Evolutionary conservation across 2,113 vertebrate species (phyloP), one percentile per base, ranked within the genome.

Genomic region (Sphaerodactylus townsendi): DNA sequence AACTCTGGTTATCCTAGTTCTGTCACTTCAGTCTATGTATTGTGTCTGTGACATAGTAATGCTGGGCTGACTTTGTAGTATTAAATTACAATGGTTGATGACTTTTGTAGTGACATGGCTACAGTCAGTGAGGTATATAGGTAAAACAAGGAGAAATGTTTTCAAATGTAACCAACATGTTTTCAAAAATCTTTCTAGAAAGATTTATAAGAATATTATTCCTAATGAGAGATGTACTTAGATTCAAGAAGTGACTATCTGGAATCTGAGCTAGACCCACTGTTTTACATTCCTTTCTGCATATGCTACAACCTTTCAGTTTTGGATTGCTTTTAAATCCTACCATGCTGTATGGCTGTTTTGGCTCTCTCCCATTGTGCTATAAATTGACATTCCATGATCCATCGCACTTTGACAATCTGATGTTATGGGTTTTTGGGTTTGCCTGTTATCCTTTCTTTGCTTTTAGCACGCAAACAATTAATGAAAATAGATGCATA

Each of bases 1-100:
- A 81, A 82, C 89, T 89, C 59, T 37, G 35, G 79, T 77, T 91
- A 89, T 3, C 85, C 89, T 35, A 86, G 71, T 92, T 93, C 85
- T 91, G 86, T 93, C 90, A 82, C 87, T 89, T 91, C 86, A 87
- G 79, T 70, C 85, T 77, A 10, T 35, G 81, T 85, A 17, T 25
- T 33, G 33, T 33, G 0, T 2, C 82, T 59, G 53, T 86, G 84
- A 84, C 77, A 87, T 88, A 78, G 85, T 87, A 68, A 84, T n/a
- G 19, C 72, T 81, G 74, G 72, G 76, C 91, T 88, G 53, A 90
- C 50, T 72, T 87, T 78, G 11, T 59, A 68, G 44, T 56, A 69
- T 73, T 46, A 77, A 68, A 72, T 64, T 44, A 46, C 56, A 62
- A 35, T 44, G 53, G 30, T 17, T 64, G 41, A 77, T 64, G 13